Evolutionary conservation across 92 coral and sea anemone genomes (phyloP), one percentile per base, ranked within the genome.

Genomic region (Metridium senile): DNA sequence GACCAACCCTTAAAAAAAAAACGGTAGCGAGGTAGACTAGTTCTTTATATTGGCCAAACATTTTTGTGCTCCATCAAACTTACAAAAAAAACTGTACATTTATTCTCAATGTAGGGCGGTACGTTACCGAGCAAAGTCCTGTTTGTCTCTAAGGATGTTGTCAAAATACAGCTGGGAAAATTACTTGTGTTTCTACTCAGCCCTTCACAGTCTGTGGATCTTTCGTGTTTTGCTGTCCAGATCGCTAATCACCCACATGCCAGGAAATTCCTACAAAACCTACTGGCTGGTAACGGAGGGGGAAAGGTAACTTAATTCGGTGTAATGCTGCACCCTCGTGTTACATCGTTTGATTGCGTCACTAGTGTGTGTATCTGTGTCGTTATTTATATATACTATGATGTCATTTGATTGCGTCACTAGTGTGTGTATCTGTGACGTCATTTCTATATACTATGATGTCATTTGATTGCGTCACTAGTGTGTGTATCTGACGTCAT

Each of bases 151-250:
- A 91, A 91, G 69, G 97, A 91, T 30, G 45, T 77, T 28, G 70
- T 91, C 29, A 88, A 87, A 74, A 65, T 79, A 13, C 97, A 91
- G 87, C 89, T 91, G 34, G 91, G 98, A 64, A 91, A 90, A 68
- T 59, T 94, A 21, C 66, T 94, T 59, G 91, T 92, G 58, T 81
- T 74, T 85, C 81, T 94, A 66, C 78, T 94, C 81, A 85, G 82
- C 63, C 97, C 98, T 1, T 79, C 77, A 16, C 83, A 78, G 51
- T 82, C 82, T 58, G 61, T 78, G 21, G 88, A 84, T 22, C 80
- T 88, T 26, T 82, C 93, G 19, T 89, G 74, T 49, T 94, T 89
- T 63, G 97, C 85, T n/a, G 84, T 92, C 0, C 94, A 89, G 58
- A 72, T 94, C 49, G 80, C 74, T 23, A 71, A 89, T 43, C 89